Percentiles rank a stretch among this genome's conserved stretches.
Evolutionary conservation across 2,888 invertebrate genomes (phyloP).

Genomic region (Auanema sp.): DNA sequence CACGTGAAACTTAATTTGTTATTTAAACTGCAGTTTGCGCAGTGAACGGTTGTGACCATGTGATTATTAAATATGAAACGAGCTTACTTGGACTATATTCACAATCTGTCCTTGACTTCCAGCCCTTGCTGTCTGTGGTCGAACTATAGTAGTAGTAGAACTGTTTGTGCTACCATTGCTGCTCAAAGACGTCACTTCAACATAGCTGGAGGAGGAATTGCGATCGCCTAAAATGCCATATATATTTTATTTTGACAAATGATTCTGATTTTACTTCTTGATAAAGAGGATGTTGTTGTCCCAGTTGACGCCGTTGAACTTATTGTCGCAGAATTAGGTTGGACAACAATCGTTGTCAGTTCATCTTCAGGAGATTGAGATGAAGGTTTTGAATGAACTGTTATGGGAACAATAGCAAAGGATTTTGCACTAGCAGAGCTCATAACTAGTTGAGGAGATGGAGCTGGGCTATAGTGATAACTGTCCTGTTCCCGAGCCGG

Average conservation of each 20-base stretch:
- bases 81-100: constrained; percentile 39
- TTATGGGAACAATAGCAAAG: constrained; percentile 53
- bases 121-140: constrained; percentile 14
- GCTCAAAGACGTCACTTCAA: not conserved
- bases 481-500: constrained; percentile 30
- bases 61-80: not conserved
- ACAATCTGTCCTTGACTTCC: constrained; percentile 34
- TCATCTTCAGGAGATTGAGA: constrained; percentile 1
- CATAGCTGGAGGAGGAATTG: not conserved
- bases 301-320: not conserved
- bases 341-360: not conserved
- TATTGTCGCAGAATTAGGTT: not conserved
- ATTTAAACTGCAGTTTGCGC: too few relatives aligned
- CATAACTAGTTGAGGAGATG: constrained; percentile 28
- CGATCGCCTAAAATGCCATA: not conserved
- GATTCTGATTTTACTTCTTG: not conserved
- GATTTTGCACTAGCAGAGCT: constrained; percentile 42
- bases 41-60: too few relatives aligned
- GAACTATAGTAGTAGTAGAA: not conserved
- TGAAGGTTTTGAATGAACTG: constrained; percentile 40
- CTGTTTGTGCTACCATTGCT: not conserved
- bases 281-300: not conserved
- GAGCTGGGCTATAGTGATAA: constrained; percentile 2
- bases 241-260: constrained; percentile 1
- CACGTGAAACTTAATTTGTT: too few relatives aligned